These are phyloP conservation scores for Ooceraea biroi DNA, from an alignment of 1,140 invertebrate species.

Conservation along the genomic window DNA sequence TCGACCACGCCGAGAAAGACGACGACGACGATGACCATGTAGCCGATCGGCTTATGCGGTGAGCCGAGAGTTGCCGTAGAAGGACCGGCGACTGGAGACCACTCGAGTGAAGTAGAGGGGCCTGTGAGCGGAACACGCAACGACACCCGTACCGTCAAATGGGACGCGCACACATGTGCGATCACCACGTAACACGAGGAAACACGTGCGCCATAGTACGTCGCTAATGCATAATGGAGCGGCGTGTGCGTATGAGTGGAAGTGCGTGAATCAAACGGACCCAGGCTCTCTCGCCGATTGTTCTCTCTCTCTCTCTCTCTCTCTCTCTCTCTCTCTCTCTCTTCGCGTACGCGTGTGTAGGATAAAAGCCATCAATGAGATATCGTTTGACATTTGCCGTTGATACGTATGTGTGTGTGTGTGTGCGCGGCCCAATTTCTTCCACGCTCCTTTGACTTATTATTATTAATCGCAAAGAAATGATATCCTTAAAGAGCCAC, in stretches of 20 bases:
- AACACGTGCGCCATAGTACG: constrained; percentile 40
- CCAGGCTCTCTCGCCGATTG: constrained; percentile 13
- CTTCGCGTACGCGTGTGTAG: not conserved
- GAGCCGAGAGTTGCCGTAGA: constrained; percentile 83
- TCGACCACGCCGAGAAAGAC: constrained; percentile 58
- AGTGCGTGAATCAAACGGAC: constrained; percentile 28
- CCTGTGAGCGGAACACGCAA: constrained; percentile 59
- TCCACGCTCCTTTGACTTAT: constrained; percentile 20
- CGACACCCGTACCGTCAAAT: constrained; percentile 27
- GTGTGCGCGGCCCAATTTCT: not conserved
- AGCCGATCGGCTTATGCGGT: constrained; percentile 25
- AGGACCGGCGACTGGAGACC: constrained; percentile 81
- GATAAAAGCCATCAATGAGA: constrained; percentile 7
- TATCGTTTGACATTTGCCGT: not conserved
- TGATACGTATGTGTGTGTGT: not conserved
- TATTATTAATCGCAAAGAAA: constrained; percentile 10
- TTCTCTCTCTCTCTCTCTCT: no score
- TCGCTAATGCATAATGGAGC: constrained; percentile 25
- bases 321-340: no score
- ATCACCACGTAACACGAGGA: constrained; percentile 32
- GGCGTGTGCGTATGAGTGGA: not conserved
- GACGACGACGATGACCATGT: constrained; percentile 61
- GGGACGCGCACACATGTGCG: constrained; percentile 12
- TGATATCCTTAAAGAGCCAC: not conserved
- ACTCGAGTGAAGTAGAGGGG: constrained; percentile 74